Evolutionary conservation across 2,888 invertebrate species (phyloP), one percentile per base, ranked within the genome.

Genomic region (Tenthredo amoena): DNA sequence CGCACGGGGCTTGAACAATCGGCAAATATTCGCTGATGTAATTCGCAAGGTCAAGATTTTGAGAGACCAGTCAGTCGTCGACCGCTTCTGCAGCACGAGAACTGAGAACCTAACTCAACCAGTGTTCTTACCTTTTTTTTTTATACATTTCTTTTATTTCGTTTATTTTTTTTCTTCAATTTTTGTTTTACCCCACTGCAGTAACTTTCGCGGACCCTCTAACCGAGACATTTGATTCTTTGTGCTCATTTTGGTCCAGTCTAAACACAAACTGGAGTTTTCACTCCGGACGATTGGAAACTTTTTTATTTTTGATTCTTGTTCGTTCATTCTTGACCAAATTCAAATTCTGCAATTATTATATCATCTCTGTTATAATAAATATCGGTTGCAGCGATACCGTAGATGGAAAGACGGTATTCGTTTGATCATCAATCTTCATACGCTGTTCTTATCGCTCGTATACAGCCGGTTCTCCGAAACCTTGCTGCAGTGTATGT

Each of bases 1-100:
- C 10, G 12, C 76, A 43, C 50, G 40, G 76, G 21, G 37, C 18
- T 55, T 21, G 0, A 50, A 72, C n/a, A 72, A 79, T 85, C 86
- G 74, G 77, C 84, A 86, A 83, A 87, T 85, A 86, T 87, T 86
- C 74, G 84, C 87, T 87, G 86, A 86, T 79, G 85, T 86, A 87
- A 86, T 81, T 83, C 84, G 72, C 85, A 82, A 84, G 82, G 71
- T 87, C 82, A 82, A 81, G 40, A 50, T 85, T 84, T 85, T 50
- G 21, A 26, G 12, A 58, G 79, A 55, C 21, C 50, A 7, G 37
- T 37, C n/a, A n/a, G 34, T n/a, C 34, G 71, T 34, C 15, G 12
- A 21, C 34, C 21, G 71, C 12, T 62, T 62, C 2, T 62, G 62
- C 26, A 5, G 62, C 26, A 26, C 12, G 21, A 10, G 26, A 62